Base-by-base conservation (phyloP, 2,113 vertebrate genomes). In the Tragelaphus strepsiceros region DNA sequence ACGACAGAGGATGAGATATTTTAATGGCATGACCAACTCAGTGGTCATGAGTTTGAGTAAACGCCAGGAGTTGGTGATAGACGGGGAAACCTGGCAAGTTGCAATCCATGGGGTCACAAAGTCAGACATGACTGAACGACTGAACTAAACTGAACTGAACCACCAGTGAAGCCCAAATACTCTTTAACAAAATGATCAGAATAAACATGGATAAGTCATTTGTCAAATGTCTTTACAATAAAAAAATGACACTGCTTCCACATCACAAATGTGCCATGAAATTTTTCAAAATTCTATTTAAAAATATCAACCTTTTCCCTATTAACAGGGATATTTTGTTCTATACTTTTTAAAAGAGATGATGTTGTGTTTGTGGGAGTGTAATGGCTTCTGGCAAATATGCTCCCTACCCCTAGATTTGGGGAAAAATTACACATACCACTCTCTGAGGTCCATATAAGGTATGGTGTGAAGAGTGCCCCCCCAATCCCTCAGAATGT, bases 151-250 rank as follows among this genome's bases (percentile, higher is more conserved):
- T 39, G 67, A 22, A 39, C 19, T 39, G n/a, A 71, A 39, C 22
- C 12, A 26, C 35, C 1, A 43, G 22, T 39, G 71, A 43, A 43
- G 39, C 71, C 71, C 39, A 77, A 43, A 77, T 26, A 77, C 5
- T 43, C 9, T 4, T 90, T 97, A 91, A 58, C 85, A 89, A 43
- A 92, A 74, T 54, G 46, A n/a, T 90, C 35, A 93, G n/a, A 98
- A 97, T 58, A 92, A 51, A 82, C 39, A 74, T 17, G 7, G 16
- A 43, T 30, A 88, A 16, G 74, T 58, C 0, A 51, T 93, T 86
- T 53, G 96, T 96, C 90, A 98, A 96, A 51, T 84, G 3, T 1
- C 14, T 94, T 98, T 89, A 61, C 83, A 97, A 89, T 95, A 0
- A 93, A 94, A 90, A 91, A 97, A 56, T 16, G 81, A 62, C 32